A percentile compares a stretch with the other conserved stretches of the same genome.
Conservation (phyloP, 2,888 invertebrate species). For the Oegoconia quadripuncta region DNA sequence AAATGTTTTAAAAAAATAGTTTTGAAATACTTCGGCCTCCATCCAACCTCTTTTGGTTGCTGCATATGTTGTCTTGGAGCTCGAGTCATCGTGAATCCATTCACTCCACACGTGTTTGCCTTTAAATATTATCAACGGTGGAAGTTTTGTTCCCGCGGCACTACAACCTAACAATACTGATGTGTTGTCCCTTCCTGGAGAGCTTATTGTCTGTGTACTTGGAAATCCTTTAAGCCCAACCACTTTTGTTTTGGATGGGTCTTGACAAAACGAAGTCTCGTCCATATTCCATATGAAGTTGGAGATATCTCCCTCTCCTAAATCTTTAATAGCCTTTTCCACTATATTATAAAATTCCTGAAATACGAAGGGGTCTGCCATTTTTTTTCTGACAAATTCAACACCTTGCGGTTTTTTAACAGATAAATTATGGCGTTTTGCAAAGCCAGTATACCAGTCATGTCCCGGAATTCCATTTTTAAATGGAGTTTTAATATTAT, state of each 20-base stretch:
- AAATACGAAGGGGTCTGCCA: conserved; percentile 21
- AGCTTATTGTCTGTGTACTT: conserved; percentile 8
- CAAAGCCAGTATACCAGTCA: conserved; percentile 19
- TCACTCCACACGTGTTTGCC: neutral
- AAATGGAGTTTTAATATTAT: conserved; percentile 20
- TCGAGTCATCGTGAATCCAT: conserved; percentile 6
- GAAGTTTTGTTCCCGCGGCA: conserved; percentile 11
- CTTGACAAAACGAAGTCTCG: conserved; percentile 10
- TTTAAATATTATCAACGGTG: neutral
- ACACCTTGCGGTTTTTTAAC: conserved; percentile 25
- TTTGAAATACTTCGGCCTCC: conserved; percentile 33
- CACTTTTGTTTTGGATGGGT: conserved; percentile 11
- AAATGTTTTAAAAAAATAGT: conserved; percentile 32
- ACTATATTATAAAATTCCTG: conserved; percentile 19
- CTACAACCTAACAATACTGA: conserved; percentile 8
- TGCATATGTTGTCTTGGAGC: conserved; percentile 17
- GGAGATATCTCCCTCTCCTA: neutral
- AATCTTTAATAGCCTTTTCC: neutral
- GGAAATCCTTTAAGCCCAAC: conserved; percentile 11
- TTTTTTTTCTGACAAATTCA: conserved; percentile 22
- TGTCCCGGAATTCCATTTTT: conserved; percentile 22
- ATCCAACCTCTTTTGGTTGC: conserved; percentile 39
- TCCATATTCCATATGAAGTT: conserved; percentile 11
- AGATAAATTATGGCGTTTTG: conserved; percentile 19
- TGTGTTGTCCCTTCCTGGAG: conserved; percentile 13